Evolutionary conservation across 2,113 vertebrate species (phyloP), one percentile per base, ranked within the genome.

Genomic region (Cygnus atratus): DNA sequence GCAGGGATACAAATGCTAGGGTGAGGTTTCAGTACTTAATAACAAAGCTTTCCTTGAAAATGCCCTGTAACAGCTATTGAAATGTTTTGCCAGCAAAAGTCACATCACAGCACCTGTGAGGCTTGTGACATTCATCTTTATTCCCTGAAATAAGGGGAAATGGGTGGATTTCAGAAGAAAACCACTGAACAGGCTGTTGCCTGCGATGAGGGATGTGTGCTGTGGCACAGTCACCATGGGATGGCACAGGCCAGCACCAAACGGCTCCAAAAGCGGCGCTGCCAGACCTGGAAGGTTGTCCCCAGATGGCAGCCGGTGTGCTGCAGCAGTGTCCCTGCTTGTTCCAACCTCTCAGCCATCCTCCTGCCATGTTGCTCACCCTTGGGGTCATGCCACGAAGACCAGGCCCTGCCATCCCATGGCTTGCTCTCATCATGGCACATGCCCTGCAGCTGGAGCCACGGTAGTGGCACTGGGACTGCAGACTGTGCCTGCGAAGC

Each of bases 381-480:
- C 6, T 41, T 4, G 65, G 37, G 39, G 63, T 79, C 59, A 13
- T 2, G 9, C 33, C 77, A 28, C 54, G 66, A 29, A 20, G 57
- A 41, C 2, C 1, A 17, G 43, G 13, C 70, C 16, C 35, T 59
- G 50, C 65, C 6, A 3, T 29, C 54, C 29, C 81, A 17, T 28
- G 44, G 24, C 24, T 41, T 63, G 61, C n/a, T 68, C 19, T 58
- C 52, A 39, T 48, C 9, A 2, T 0, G 2, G 33, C 19, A 26
- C 0, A 1, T 44, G 11, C 50, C 59, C 25, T 22, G 13, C 61
- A 0, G 3, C 78, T 61, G 41, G 70, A 55, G 43, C 44, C 63
- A 48, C 1, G 0, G 11, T 5, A 37, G 55, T 44, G 87, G 59
- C 50, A 18, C 2, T 0, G 2, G 41, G 24, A 91, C 55, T 0